A percentile compares a stretch with the other conserved stretches of the same genome.
phyloP scores from a whole-genome alignment of 1,140 invertebrate genomes.

The Musca vetustissima region DNA sequence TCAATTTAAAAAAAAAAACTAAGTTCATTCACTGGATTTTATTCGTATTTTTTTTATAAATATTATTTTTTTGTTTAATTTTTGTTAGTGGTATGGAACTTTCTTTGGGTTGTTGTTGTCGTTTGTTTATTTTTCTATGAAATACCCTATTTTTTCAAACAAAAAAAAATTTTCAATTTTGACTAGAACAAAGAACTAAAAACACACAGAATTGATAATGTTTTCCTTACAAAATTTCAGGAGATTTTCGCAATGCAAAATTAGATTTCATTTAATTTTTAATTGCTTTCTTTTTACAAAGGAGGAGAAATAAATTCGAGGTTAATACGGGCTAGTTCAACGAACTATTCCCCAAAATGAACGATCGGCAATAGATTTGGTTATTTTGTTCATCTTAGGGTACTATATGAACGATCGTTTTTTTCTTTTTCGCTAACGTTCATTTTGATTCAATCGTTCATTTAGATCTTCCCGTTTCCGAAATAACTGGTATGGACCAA shows the following conservation, averaged over 20 bases:
- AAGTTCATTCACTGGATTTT: slow-evolving; percentile 7
- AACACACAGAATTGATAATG: background rate
- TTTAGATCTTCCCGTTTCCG: too few species aligned
- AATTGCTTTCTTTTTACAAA: too few species aligned
- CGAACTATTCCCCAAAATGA: too few species aligned
- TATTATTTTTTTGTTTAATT: background rate
- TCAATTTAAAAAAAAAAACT: background rate
- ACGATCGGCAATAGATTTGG: too few species aligned
- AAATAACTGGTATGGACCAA: too few species aligned
- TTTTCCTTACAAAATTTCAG: background rate
- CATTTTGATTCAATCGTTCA: too few species aligned
- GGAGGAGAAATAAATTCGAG: too few species aligned
- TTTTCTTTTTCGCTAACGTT: too few species aligned
- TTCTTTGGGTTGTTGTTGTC: background rate
- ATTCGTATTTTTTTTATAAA: slow-evolving; percentile 4
- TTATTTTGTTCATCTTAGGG: too few species aligned
- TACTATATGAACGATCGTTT: too few species aligned
- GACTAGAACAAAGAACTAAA: slow-evolving; percentile 15
- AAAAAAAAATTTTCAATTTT: slow-evolving; percentile 11
- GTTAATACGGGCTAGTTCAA: too few species aligned
- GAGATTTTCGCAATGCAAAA: background rate
- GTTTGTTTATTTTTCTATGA: background rate
- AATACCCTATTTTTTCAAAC: background rate
- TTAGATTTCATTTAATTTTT: too few species aligned
- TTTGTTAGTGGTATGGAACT: slow-evolving; percentile 10